These are phyloP conservation scores for Nansenia antarctica DNA, from an alignment of 2,113 vertebrate genomes.

Conservation along the genomic window DNA sequence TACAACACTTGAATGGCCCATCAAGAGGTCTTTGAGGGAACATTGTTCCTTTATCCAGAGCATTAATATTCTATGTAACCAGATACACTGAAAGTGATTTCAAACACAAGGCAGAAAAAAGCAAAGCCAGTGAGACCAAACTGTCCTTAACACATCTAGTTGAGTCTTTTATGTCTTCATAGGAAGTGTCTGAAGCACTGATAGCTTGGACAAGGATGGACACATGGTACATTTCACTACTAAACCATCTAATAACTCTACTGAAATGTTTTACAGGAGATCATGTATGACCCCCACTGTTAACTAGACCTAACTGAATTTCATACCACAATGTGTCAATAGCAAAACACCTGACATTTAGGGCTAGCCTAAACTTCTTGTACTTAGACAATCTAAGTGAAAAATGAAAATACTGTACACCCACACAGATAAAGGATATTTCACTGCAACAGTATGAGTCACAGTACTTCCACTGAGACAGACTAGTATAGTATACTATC, in stretches of 20 bases:
- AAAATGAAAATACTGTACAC: conserved; percentile 28
- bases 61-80: conserved; percentile 70
- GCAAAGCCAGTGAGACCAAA: conserved; percentile 42
- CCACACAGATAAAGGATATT: conserved; percentile 30
- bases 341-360: conserved; percentile 13
- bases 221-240: conserved; percentile 9
- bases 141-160: conserved; percentile 22
- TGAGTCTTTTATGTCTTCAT: conserved; percentile 7
- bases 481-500: conserved; percentile 32
- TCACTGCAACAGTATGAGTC: conserved; percentile 24
- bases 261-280: conserved; percentile 24
- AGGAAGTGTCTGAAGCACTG: neutral
- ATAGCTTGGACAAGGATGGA: conserved; percentile 19
- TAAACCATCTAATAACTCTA: conserved; percentile 20
- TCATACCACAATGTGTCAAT: conserved; percentile 8
- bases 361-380: neutral
- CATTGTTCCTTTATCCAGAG: conserved; percentile 70
- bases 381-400: conserved; percentile 3
- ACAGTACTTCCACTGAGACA: conserved; percentile 29
- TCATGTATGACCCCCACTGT: conserved; percentile 11
- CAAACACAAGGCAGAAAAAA: conserved; percentile 36
- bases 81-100: conserved; percentile 58
- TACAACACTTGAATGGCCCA: conserved; percentile 76
- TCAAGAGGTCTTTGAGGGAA: conserved; percentile 76
- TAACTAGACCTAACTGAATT: conserved; percentile 33